These are phyloP conservation scores for Agrochola macilenta DNA, from an alignment of 2,888 invertebrate genomes.

Conservation along the genomic window DNA sequence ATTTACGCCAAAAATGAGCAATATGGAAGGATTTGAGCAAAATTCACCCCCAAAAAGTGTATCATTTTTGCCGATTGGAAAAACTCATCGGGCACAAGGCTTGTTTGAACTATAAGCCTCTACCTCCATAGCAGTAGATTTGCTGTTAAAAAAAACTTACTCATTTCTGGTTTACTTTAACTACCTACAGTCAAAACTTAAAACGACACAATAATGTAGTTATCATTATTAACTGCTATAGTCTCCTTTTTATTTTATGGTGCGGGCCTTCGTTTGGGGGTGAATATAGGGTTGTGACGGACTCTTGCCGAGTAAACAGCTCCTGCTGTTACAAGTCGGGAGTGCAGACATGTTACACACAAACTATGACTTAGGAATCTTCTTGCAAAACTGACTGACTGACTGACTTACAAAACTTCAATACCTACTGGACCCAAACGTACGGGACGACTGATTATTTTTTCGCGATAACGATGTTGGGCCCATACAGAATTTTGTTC, in stretches of 20 bases:
- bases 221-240: background rate
- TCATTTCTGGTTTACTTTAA: background rate
- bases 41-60: background rate
- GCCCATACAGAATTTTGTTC: too few species aligned
- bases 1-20: background rate
- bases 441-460: too few species aligned
- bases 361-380: too few species aligned
- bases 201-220: background rate
- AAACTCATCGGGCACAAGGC: too few species aligned
- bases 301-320: background rate
- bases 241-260: background rate
- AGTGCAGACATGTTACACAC: background rate
- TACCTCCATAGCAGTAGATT: too few species aligned
- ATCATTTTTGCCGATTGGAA: background rate
- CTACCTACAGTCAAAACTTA: background rate
- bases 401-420: too few species aligned
- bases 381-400: too few species aligned
- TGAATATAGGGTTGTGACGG: background rate
- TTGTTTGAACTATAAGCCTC: too few species aligned
- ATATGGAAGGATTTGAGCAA: background rate
- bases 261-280: background rate
- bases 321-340: background rate
- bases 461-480: too few species aligned
- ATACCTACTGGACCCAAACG: too few species aligned
- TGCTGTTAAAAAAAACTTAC: too few species aligned